These are phyloP conservation scores for Aurelia sp. DNA, from an alignment of 30 jellyfish, hydroid and myxozoan species.

Conservation along the genomic window DNA sequence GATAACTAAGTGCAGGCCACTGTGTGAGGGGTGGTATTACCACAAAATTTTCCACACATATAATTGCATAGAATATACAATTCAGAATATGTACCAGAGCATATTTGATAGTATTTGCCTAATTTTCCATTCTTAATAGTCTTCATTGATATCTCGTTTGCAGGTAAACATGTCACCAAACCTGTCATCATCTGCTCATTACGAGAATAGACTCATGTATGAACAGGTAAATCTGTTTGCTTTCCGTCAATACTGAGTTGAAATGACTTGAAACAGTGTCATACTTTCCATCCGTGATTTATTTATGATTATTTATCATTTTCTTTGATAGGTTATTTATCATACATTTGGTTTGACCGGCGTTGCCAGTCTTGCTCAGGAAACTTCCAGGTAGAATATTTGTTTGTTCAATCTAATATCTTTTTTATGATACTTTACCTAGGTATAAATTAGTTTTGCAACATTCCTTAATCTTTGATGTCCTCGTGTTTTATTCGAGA, in stretches of 20 bases:
- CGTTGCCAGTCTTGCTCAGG: slow-evolving; percentile 44
- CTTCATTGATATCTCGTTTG: neutral
- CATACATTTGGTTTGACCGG: slow-evolving; percentile 74
- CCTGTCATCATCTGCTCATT: slow-evolving; percentile 79
- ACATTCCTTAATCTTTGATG: too few relatives aligned
- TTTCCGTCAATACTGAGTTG: neutral
- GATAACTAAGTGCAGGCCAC: too few relatives aligned
- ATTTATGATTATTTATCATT: too few relatives aligned
- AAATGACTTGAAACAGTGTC: too few relatives aligned
- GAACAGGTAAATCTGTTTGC: slow-evolving; percentile 67
- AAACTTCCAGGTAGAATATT: slow-evolving; percentile 18
- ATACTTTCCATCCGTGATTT: too few relatives aligned
- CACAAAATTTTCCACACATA: too few relatives aligned
- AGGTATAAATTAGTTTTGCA: too few relatives aligned
- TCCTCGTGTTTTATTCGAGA: neutral
- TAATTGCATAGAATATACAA: too few relatives aligned
- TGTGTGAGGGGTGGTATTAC: too few relatives aligned
- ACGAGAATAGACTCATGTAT: slow-evolving; percentile 77
- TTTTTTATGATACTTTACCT: too few relatives aligned
- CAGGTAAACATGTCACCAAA: slow-evolving; percentile 98
- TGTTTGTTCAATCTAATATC: too few relatives aligned
- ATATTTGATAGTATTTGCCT: neutral
- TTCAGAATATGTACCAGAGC: too few relatives aligned
- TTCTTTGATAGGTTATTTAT: slow-evolving; percentile 52
- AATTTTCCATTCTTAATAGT: neutral